Evolutionary conservation across 2,113 vertebrate genomes (phyloP), one percentile per base, ranked within the genome.

Genomic region (Seriola quinqueradiata): DNA sequence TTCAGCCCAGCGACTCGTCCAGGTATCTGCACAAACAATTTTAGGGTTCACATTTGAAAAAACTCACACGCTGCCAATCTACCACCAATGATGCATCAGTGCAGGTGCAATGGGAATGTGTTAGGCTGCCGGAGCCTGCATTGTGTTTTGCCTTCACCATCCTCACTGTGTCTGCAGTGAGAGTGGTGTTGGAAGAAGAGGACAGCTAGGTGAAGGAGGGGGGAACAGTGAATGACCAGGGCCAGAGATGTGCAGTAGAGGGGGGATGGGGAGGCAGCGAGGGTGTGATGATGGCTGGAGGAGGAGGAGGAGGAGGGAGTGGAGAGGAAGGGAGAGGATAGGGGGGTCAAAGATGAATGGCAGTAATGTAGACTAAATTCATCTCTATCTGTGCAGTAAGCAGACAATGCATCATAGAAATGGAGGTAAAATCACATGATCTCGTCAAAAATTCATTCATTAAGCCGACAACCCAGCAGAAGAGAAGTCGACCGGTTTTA

Each of bases 1-100:
- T 89, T 95, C 91, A 21, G 93, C 65, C 96, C 95, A 96, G 70
- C 91, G 77, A 90, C 93, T 95, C 66, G 93, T 92, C 95, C 96
- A 96, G 79, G 81, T 87, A 87, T 96, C 96, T 96, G 87, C 71
- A 91, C 66, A 80, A 32, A 82, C 34, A 87, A 40, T 32, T 11
- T 17, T 0, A 76, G 81, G 70, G 69, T 87, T 77, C 48, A 70
- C 40, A 10, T 10, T 46, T 17, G 75, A 10, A 34, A 38, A 65
- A 25, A 55, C 32, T 54, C 48, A 23, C 40, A 72, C 0, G 7
- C 32, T 25, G 38, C 60, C 25, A 19, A 67, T 23, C 61, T 69
- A 54, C 44, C 66, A 23, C 28, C 14, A 38, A 58, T 46, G 58
- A 63, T 75, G 85, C 79, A 83, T 63, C 8, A 6, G 75, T 55